Conservation (phyloP, 2,113 vertebrate species). For the Calidris pugnax region DNA sequence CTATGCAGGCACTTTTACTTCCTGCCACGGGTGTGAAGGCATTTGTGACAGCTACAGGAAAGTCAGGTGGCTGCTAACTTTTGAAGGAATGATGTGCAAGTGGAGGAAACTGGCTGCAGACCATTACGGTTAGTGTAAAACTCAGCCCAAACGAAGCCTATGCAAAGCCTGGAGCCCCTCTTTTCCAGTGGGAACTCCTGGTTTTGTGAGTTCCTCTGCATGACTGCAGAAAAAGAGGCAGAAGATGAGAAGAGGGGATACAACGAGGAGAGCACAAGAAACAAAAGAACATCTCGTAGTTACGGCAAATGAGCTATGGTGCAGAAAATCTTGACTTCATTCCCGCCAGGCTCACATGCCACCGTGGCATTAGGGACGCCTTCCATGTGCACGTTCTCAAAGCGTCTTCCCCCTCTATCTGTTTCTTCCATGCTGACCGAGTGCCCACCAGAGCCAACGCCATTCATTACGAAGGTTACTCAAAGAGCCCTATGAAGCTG, state of each 20-base stretch:
- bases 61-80: not conserved
- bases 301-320: not conserved
- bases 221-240: not conserved
- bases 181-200: not conserved
- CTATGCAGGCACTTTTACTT: not conserved
- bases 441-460: not conserved
- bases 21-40: not conserved
- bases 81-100: not conserved
- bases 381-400: accelerated
- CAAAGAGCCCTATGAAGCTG: not conserved
- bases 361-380: accelerated
- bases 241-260: not conserved
- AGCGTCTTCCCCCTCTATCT: not conserved
- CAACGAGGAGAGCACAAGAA: not conserved
- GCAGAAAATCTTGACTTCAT: not conserved
- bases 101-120: not conserved
- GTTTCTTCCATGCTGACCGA: not conserved
- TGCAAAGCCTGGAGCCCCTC: not conserved
- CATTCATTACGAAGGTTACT: not conserved
- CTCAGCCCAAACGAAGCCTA: not conserved
- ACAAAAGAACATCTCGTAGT: not conserved
- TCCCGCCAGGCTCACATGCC: not conserved
- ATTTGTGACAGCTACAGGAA: not conserved
- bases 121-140: not conserved
- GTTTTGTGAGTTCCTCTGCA: not conserved